Percentiles rank a stretch among this genome's conserved stretches.
These are phyloP conservation scores for Carassius auratus DNA, from an alignment of 2,113 vertebrate species.

Conservation along the genomic window DNA sequence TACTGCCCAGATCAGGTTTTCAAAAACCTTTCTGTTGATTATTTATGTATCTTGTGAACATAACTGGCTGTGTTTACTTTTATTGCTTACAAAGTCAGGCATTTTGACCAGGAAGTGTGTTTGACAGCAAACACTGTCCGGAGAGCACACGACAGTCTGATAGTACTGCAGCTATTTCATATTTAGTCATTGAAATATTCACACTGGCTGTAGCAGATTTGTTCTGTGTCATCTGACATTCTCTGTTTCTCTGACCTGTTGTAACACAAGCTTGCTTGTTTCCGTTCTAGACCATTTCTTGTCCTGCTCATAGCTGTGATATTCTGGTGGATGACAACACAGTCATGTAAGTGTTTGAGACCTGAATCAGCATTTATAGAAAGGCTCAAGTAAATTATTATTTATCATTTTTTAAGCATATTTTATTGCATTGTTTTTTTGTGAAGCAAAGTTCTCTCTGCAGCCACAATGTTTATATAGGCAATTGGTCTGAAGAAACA, in stretches of 20 bases:
- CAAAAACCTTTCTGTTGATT: neutral
- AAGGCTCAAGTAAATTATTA: neutral
- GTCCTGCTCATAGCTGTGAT: constrained; percentile 99
- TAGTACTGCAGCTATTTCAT: neutral
- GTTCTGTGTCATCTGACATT: neutral
- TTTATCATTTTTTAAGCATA: too few species aligned
- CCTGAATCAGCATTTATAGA: neutral
- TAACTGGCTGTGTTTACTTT: neutral
- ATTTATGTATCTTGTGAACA: neutral
- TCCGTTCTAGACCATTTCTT: constrained; percentile 91
- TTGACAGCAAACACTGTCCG: neutral
- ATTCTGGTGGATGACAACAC: constrained; percentile 99
- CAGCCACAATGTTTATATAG: neutral
- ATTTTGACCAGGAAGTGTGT: neutral
- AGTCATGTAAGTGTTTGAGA: constrained; percentile 91
- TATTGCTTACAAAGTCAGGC: neutral
- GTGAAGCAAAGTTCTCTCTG: neutral
- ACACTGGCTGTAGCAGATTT: neutral
- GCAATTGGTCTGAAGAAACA: neutral
- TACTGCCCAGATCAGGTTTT: neutral
- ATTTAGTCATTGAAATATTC: neutral
- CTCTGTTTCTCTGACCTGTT: constrained; percentile 6
- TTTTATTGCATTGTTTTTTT: neutral
- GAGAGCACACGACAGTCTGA: neutral
- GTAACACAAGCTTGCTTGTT: constrained; percentile 51